phyloP scores from a whole-genome alignment of 1,140 invertebrate species.

The Plectrocnemia conspersa region DNA sequence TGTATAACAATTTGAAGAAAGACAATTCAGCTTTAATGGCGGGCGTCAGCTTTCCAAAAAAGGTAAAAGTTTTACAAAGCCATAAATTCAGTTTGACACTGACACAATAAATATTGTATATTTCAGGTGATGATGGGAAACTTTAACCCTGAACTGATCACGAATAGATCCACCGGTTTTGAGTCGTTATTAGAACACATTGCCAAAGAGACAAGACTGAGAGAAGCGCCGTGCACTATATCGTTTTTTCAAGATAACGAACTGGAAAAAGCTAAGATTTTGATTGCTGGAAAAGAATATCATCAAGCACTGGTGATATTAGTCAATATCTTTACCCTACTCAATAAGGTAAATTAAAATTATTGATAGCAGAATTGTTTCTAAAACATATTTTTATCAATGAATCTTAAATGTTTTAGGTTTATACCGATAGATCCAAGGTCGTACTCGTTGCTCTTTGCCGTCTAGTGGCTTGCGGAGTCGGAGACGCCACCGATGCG shows the following conservation, averaged over 20 bases:
- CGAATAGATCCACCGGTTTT: slow-evolving; percentile 65
- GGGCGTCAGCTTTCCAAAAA: slow-evolving; percentile 65
- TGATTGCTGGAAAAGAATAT: slow-evolving; percentile 58
- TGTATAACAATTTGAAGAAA: slow-evolving; percentile 61
- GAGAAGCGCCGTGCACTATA: slow-evolving; percentile 58
- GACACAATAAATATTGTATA: slow-evolving; percentile 15
- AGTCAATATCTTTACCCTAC: slow-evolving; percentile 65
- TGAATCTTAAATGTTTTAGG: slow-evolving; percentile 41
- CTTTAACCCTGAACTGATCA: slow-evolving; percentile 68
- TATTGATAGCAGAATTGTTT: background rate
- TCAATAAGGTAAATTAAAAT: slow-evolving; percentile 57
- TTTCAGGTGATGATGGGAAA: slow-evolving; percentile 64
- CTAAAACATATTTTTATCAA: background rate
- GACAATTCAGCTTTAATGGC: slow-evolving; percentile 56
- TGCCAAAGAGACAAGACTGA: slow-evolving; percentile 53
- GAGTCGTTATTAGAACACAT: slow-evolving; percentile 62
- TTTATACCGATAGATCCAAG: slow-evolving; percentile 65
- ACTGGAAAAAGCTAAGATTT: slow-evolving; percentile 56
- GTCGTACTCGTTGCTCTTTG: slow-evolving; percentile 67
- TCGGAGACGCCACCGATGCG: slow-evolving; percentile 40
- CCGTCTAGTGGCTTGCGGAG: slow-evolving; percentile 60
- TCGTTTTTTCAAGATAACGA: slow-evolving; percentile 66
- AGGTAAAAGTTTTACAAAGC: slow-evolving; percentile 51
- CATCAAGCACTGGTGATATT: slow-evolving; percentile 59
- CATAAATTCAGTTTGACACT: too few relatives aligned